Evolutionary conservation across 2,113 vertebrate species (phyloP), one percentile per base, ranked within the genome.

Genomic region (Oryzias celebensis): DNA sequence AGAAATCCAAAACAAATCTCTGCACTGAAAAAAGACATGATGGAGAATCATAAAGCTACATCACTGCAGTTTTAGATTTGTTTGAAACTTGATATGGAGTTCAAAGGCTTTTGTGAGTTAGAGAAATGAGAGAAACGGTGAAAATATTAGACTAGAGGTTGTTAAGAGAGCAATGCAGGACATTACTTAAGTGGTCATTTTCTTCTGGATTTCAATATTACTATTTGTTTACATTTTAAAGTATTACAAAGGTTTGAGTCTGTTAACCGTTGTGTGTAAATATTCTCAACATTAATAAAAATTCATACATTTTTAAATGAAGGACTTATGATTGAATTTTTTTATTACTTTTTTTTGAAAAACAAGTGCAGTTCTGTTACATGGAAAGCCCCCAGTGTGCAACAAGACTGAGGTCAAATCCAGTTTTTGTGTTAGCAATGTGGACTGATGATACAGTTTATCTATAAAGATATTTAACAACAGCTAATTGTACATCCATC

Each of bases 211-310:
- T n/a, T n/a, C n/a, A n/a, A n/a, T n/a, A n/a, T n/a, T n/a, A n/a
- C n/a, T n/a, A n/a, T n/a, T n/a, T n/a, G n/a, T n/a, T n/a, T n/a
- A n/a, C n/a, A n/a, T n/a, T n/a, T n/a, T n/a, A n/a, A n/a, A n/a
- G n/a, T n/a, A n/a, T n/a, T n/a, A n/a, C 56, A 72, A 65, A 72
- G 87, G 83, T 91, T 90, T 88, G 73, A 75, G 88, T 91, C 85
- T 90, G 82, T 91, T 89, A 87, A 78, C 45, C 73, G 85, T 91
- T 81, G 73, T 91, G 80, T 84, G 80, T 77, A 84, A 82, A 77
- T 84, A 78, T 65, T 85, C 73, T 88, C 84, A 87, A 75, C 80
- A 80, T 85, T 74, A 82, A 81, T 74, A 70, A 89, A 78, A 78
- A 49, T 80, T 82, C 71, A 73, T 80, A 85, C 73, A 60, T 85